Conservation (phyloP, 2,113 vertebrate species). For the Lepus americanus region DNA sequence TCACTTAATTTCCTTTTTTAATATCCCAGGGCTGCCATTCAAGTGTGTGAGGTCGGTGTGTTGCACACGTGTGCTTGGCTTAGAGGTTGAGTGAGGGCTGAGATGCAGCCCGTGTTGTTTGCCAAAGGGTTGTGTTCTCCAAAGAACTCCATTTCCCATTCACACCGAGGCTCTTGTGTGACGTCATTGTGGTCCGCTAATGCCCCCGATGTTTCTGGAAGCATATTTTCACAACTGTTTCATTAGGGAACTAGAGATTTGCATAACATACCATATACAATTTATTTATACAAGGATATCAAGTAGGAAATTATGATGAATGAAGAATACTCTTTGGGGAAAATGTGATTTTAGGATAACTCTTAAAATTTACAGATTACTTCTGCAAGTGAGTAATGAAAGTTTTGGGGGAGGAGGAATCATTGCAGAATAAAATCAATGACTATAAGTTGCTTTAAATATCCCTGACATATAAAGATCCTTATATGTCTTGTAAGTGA, state of each 20-base stretch:
- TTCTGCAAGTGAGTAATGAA: neutral
- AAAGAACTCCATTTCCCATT: neutral
- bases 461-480: slow-evolving; percentile 22
- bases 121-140: neutral
- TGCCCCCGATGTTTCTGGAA: neutral
- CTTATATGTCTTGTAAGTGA: slow-evolving; percentile 9
- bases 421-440: slow-evolving; percentile 39
- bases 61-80: neutral
- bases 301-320: neutral
- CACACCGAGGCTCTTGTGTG: neutral
- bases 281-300: slow-evolving; percentile 21
- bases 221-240: neutral
- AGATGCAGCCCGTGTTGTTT: neutral
- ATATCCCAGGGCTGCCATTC: neutral
- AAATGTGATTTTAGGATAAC: neutral
- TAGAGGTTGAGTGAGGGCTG: neutral
- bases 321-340: neutral
- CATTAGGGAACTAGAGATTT: neutral
- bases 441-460: neutral
- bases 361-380: neutral
- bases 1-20: neutral
- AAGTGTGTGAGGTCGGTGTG: neutral
- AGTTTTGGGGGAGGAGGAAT: neutral
- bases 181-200: neutral
- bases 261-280: neutral